Percentiles rank a stretch among this genome's conserved stretches.
Conservation (phyloP, 1,140 invertebrate species). For the Drosophila neocordata region DNA sequence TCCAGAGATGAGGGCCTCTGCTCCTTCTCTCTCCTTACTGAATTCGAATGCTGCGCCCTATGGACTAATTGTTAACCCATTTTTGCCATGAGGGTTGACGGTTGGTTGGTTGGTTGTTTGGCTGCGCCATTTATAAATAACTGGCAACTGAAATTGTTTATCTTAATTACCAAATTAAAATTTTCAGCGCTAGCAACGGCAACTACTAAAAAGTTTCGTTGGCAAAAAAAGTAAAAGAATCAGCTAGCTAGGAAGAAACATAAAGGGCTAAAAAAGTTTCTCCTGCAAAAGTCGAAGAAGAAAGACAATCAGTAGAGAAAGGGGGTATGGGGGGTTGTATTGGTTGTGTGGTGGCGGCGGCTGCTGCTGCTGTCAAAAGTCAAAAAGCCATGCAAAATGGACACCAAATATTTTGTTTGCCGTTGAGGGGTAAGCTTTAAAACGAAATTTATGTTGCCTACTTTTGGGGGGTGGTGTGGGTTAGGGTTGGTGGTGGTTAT, state of each 20-base stretch:
- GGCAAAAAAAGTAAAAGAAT: constrained; percentile 9
- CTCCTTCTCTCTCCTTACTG: background rate
- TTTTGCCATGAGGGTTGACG: constrained; percentile 4
- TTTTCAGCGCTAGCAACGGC: constrained; percentile 58
- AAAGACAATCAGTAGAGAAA: background rate
- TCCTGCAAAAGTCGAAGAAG: constrained; percentile 3
- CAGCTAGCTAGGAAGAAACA: constrained; percentile 35
- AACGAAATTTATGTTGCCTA: constrained; percentile 47
- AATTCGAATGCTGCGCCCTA: constrained; percentile 38
- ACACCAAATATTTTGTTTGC: constrained; percentile 49
- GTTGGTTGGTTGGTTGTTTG: background rate
- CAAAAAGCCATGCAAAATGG: constrained; percentile 59
- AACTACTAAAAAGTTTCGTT: constrained; percentile 59
- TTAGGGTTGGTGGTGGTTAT: too few species aligned
- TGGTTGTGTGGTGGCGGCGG: background rate
- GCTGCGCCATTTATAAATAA: constrained; percentile 57
- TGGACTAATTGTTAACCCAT: constrained; percentile 50
- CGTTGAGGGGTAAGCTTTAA: constrained; percentile 7
- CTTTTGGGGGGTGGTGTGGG: too few species aligned
- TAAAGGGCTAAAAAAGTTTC: constrained; percentile 48
- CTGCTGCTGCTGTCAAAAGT: constrained; percentile 33
- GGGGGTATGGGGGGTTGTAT: too few species aligned
- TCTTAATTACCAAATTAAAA: constrained; percentile 82
- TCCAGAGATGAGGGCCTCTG: background rate
- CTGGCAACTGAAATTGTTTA: constrained; percentile 76